Percentiles rank a stretch among this genome's conserved stretches.
Conservation (phyloP, 2,797 vertebrate species). For the Leucoraja ocellata region DNA sequence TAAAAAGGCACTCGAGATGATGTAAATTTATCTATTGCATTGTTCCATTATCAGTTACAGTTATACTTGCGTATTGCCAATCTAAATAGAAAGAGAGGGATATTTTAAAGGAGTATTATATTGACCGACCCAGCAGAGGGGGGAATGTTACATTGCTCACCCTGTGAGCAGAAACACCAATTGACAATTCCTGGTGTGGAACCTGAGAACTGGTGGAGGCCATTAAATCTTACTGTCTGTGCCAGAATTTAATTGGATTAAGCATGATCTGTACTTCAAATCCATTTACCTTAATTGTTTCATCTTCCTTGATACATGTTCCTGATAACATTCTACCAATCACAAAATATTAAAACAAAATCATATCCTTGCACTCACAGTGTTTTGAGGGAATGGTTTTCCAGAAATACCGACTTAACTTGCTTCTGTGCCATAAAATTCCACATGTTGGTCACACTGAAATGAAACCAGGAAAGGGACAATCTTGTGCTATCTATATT, state of each 20-base stretch:
- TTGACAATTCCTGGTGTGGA: background rate
- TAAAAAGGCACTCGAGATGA: conserved; percentile 38
- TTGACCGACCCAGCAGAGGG: background rate
- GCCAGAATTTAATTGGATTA: background rate
- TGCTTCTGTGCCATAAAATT: background rate
- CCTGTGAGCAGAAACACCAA: background rate
- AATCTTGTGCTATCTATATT: background rate
- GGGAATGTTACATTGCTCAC: too few relatives aligned
- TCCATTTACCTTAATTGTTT: background rate
- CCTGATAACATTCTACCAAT: background rate
- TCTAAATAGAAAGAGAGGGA: background rate
- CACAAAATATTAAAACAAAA: background rate
- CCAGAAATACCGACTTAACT: background rate
- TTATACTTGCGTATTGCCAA: background rate
- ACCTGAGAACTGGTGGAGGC: background rate
- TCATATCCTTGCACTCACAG: background rate
- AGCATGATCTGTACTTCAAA: background rate
- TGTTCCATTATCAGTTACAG: conserved; percentile 21
- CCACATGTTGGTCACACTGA: background rate
- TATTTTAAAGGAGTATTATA: background rate
- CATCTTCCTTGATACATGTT: background rate
- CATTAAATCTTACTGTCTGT: background rate
- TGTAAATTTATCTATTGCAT: conserved; percentile 36
- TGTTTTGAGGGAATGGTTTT: background rate
- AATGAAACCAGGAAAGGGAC: background rate